These are phyloP conservation scores for Pararge aegeria DNA, from an alignment of 1,140 invertebrate species.

Conservation along the genomic window DNA sequence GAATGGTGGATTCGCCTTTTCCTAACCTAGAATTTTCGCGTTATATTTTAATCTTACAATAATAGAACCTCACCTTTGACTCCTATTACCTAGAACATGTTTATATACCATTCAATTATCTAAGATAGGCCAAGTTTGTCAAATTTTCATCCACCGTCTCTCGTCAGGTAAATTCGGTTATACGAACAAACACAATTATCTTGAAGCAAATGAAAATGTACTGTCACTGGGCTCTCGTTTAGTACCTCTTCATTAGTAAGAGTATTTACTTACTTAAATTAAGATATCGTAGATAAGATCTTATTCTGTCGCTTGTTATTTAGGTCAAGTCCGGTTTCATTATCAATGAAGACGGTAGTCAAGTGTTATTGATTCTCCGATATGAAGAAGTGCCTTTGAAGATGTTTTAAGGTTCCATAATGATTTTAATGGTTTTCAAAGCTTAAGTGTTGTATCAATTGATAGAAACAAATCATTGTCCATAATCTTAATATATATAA, in stretches of 20 bases:
- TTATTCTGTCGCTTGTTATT: constrained; percentile 21
- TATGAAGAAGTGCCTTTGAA: constrained; percentile 7
- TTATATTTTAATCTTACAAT: too few species aligned
- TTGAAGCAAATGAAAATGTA: constrained; percentile 28
- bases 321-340: constrained; percentile 27
- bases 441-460: background rate
- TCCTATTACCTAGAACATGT: background rate
- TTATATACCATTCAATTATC: constrained; percentile 8
- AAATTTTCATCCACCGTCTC: constrained; percentile 16
- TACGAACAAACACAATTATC: constrained; percentile 32
- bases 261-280: constrained; percentile 33
- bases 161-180: constrained; percentile 30
- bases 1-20: too few species aligned
- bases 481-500: too few species aligned
- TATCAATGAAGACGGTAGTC: constrained; percentile 12
- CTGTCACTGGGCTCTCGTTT: constrained; percentile 29
- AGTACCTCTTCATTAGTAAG: constrained; percentile 31
- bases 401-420: background rate
- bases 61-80: background rate
- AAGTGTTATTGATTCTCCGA: constrained; percentile 12
- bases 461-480: background rate
- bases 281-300: constrained; percentile 27
- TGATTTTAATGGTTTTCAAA: background rate
- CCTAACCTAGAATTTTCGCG: too few species aligned
- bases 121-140: constrained; percentile 4